Evolutionary conservation across 92 coral and sea anemone species (phyloP).

Genomic region (Ricordea florida): DNA sequence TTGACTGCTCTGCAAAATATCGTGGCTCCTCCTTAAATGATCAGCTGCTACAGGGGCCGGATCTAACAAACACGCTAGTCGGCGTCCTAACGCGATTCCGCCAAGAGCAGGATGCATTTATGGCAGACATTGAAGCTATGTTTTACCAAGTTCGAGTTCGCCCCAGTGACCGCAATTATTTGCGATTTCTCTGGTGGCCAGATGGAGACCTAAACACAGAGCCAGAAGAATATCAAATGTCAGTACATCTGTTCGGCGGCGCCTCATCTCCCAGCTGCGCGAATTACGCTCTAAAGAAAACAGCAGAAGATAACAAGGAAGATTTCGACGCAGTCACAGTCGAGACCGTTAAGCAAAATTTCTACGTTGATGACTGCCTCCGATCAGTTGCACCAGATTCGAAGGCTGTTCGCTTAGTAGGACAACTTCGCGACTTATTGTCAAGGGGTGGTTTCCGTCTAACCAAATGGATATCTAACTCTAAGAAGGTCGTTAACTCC

Average conservation of each 20-base stretch:
- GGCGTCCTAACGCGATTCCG: conserved; percentile 22
- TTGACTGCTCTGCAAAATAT: conserved; percentile 17
- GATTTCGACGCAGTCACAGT: background rate
- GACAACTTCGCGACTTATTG: background rate
- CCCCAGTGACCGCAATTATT: conserved; percentile 11
- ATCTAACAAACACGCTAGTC: conserved; percentile 7
- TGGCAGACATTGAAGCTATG: conserved; percentile 37
- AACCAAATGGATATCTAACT: conserved; percentile 45
- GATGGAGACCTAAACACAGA: background rate
- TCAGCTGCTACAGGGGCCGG: conserved; percentile 24
- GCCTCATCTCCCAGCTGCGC: conserved; percentile 43
- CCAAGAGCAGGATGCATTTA: conserved; percentile 12
- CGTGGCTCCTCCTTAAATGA: background rate
- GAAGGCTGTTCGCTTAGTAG: background rate
- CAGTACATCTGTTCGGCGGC: conserved; percentile 33
- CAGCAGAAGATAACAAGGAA: conserved; percentile 16
- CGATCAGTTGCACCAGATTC: background rate
- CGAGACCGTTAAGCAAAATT: conserved; percentile 16
- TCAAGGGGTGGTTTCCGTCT: conserved; percentile 47
- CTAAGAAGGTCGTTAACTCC: background rate
- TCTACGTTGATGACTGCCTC: conserved; percentile 43
- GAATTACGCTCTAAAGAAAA: conserved; percentile 10
- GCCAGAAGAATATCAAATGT: conserved; percentile 24
- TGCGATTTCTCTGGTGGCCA: conserved; percentile 55
- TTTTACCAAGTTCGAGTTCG: conserved; percentile 31